Evolutionary conservation across 2,113 vertebrate species (phyloP).

Genomic region (Ceyx melanurus): DNA sequence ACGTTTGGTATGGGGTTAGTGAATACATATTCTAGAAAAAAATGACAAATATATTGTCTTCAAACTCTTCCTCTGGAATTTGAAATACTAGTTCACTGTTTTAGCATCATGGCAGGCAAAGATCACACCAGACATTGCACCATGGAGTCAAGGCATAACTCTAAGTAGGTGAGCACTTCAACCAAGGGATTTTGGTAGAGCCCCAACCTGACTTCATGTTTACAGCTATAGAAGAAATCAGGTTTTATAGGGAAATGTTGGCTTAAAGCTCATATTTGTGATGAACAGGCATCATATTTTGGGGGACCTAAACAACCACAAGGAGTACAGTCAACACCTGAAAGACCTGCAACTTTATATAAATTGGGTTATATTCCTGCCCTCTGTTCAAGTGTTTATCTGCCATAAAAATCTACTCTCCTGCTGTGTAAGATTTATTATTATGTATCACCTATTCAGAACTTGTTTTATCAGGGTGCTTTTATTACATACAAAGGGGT

Average conservation of each 20-base stretch:
- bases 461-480: background rate
- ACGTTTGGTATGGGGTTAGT: background rate
- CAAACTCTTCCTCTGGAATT: background rate
- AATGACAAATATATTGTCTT: background rate
- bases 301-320: background rate
- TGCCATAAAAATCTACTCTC: slow-evolving; percentile 45
- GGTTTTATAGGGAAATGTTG: background rate
- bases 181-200: background rate
- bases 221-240: background rate
- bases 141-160: background rate
- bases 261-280: background rate
- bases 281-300: slow-evolving; percentile 5
- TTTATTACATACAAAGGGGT: slow-evolving; percentile 51
- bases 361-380: slow-evolving; percentile 23
- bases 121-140: background rate
- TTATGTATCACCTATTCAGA: slow-evolving; percentile 34
- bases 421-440: slow-evolving; percentile 25
- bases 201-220: background rate
- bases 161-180: background rate
- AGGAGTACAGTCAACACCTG: background rate
- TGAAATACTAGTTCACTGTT: background rate
- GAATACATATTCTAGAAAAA: background rate
- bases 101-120: background rate
- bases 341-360: background rate
- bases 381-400: slow-evolving; percentile 36